Base-by-base conservation (phyloP, 92 coral and sea anemone species). In the Epizoanthus scotinus region DNA sequence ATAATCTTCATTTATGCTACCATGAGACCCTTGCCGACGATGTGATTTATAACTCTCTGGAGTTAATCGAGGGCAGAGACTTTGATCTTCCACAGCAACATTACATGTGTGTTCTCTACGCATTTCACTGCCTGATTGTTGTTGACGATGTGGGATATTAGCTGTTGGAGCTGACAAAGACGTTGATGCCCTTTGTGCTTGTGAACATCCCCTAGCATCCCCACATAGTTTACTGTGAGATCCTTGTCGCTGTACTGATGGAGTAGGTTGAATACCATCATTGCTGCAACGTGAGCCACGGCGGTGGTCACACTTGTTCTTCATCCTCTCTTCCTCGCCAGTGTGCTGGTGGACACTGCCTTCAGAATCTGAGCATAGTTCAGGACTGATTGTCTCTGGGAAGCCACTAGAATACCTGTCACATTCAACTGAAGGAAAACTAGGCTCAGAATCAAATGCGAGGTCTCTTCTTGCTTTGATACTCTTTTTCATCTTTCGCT, bases 271-370 rank as follows among this genome's bases (percentile, higher is more conserved):
- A 13, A 47, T 47, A 15, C 52, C 17, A 47, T 47, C 1, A 47
- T 10, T 47, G 52, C 1, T 47, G 52, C 14, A 47, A 47, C 8
- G 50, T 44, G 50, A 44, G 50, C 52, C 52, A 47, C 12, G 52
- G 12, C 14, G 57, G 29, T 38, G 66, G 22, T 5, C 56, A 59
- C 40, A 58, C 60, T 59, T 59, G 63, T 21, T 53, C 55, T 36
- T 58, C 25, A 8, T 59, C 6, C 14, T 15, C 60, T 75, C 81
- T 58, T 75, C 81, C 67, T 31, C 22, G 21, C 56, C 26, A 34
- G 56, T 40, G 57, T 75, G 57, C 27, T 57, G 81, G 24, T 75
- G 57, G 81, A 75, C 68, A 75, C 81, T 75, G 34, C 81, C 44
- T 55, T 75, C 81, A 15, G 81, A 75, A 40, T 75, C 81, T 1